Evolutionary conservation across 35 echinoderm and acorn worm species (phyloP), one percentile per base, ranked within the genome.

Genomic region (Anneissia japonica): DNA sequence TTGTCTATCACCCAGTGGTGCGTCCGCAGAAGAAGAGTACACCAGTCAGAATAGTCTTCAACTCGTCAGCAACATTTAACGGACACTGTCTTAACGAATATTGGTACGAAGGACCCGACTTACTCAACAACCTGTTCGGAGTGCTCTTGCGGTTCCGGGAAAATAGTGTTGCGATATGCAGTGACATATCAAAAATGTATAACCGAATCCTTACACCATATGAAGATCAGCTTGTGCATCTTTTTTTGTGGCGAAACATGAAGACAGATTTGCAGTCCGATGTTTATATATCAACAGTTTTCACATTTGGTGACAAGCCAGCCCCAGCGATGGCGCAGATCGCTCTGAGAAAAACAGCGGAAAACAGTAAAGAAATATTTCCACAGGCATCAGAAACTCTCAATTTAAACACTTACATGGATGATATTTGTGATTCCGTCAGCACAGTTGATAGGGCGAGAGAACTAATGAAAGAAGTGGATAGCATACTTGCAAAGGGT

Each of bases 171-270:
- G 87, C 91, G 46, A 35, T 89, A 1, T 79, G 38, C 86, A 88
- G 75, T 38, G 92, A 93, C 79, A 93, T 93, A 32, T 90, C 87
- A 77, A 93, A 93, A 79, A 93, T 93, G 82, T 93, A 90, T 56
- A 87, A 93, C 41, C 35, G 88, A 10, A 38, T 94, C 13, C 46
- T 93, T 5, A 94, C 87, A 0, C 88, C 92, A 74, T 35, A 87
- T 35, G 36, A n/a, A 46, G 92, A 94, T 79, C 92, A 94, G 45
- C 88, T 90, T 74, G 84, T 90, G 11, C 92, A 90, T 81, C 73
- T 88, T 34, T 94, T 87, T 64, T 73, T 91, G 51, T 90, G 92
- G 92, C 81, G 92, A 87, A 39, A 87, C 73, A 37, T 94, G 73
- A 35, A 76, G 17, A 16, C 13, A 0, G 17, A 40, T 3, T 37